Evolutionary conservation across 2,888 invertebrate genomes (phyloP), one percentile per base, ranked within the genome.

Genomic region (Oligia latruncula): DNA sequence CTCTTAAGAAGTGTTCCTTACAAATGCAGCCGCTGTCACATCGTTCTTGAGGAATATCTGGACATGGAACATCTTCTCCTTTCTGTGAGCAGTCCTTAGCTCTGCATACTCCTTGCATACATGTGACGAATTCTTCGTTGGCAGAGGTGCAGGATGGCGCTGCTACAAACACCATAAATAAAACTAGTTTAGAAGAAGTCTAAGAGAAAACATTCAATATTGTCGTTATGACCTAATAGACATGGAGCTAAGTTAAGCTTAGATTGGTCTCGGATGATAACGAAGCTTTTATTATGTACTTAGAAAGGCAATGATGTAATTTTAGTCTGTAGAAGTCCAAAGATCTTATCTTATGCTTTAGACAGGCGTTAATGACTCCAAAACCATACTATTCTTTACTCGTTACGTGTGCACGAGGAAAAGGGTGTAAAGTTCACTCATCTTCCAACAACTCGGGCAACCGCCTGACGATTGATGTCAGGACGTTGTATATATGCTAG

Each of bases 31-130:
- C 87, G 8, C 76, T 71, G 9, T 78, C 75, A 66, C 87, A 87
- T 20, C 68, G 0, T 43, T 83, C 77, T n/a, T 9, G 0, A 20
- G 77, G 71, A 13, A 80, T 17, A 23, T 79, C 82, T 3, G 85
- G 85, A 67, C 86, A 87, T 52, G 87, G 75, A 1, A 88, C 70
- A 8, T 76, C 60, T 62, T 83, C 5, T 40, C 80, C 88, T 68
- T 29, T 81, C 17, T 88, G 71, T 8, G 71, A 83, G 58, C 87
- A 87, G 0, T 71, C 9, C 55, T 78, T 78, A 13, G 88, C 74
- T 75, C 86, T 77, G 77, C 87, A 87, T 9, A 87, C 86, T n/a
- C 82, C 87, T 86, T 88, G 82, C 11, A 82, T 62, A 68, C 87
- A 87, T 65, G 6, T 0, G 13, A 80, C 82, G 9, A 46, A 77